These are phyloP conservation scores for Tyrophagus putrescentiae DNA, from an alignment of 1,140 invertebrate species.

Conservation along the genomic window DNA sequence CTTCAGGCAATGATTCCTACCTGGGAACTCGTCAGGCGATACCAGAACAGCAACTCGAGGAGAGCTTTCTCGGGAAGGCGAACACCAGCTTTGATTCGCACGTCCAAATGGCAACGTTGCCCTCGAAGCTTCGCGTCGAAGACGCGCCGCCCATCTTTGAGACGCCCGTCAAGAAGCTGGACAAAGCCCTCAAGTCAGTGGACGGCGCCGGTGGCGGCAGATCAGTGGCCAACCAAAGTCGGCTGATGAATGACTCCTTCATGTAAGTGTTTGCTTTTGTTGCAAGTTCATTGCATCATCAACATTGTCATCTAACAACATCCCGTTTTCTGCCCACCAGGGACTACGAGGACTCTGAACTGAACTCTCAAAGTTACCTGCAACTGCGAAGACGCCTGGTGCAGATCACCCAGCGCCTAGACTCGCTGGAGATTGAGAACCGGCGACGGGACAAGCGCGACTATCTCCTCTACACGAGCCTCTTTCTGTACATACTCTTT, in stretches of 20 bases:
- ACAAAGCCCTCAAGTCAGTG: neutral
- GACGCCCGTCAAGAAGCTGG: neutral
- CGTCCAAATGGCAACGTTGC: conserved; percentile 47
- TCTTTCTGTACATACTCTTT: conserved; percentile 62
- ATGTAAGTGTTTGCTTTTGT: neutral
- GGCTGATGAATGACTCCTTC: conserved; percentile 6
- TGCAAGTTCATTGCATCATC: neutral
- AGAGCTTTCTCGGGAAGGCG: neutral
- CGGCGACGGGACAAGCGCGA: conserved; percentile 61
- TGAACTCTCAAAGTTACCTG: neutral
- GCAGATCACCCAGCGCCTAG: conserved; percentile 41
- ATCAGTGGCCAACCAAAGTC: neutral
- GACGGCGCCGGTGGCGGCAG: neutral
- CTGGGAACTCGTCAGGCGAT: conserved; percentile 55
- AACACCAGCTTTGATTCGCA: neutral
- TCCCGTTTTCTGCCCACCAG: conserved; percentile 7
- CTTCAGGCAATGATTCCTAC: conserved; percentile 26
- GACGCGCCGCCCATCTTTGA: conserved; percentile 32
- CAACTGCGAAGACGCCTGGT: conserved; percentile 20
- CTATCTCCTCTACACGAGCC: conserved; percentile 59
- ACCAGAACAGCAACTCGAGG: conserved; percentile 60
- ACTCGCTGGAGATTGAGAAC: conserved; percentile 64
- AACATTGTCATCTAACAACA: neutral
- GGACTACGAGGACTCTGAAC: conserved; percentile 19
- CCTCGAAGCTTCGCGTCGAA: conserved; percentile 59